phyloP scores from a whole-genome alignment of 1,140 invertebrate species.

The Caerostris darwini region DNA sequence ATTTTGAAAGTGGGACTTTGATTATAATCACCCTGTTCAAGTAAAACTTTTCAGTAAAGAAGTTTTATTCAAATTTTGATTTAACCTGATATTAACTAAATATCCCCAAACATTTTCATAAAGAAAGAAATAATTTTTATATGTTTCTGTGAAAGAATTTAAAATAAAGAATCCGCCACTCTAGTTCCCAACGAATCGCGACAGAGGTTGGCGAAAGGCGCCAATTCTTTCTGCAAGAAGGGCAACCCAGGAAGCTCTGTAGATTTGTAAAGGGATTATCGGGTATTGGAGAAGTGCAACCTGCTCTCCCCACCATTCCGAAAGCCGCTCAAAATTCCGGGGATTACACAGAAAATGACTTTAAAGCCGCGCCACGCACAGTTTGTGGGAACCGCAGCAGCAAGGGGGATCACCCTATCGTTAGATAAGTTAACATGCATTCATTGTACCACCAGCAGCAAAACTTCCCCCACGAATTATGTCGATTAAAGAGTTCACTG shows the following conservation, averaged over 20 bases:
- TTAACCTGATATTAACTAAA: too few species aligned
- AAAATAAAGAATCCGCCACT: too few species aligned
- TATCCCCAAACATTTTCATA: too few species aligned
- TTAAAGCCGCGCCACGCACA: constrained; percentile 62
- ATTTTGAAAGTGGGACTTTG: too few species aligned
- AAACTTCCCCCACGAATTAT: background rate
- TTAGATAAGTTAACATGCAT: constrained; percentile 52
- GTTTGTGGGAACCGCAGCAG: background rate
- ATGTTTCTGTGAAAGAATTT: too few species aligned
- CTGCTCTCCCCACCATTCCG: constrained; percentile 12
- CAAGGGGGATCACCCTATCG: background rate
- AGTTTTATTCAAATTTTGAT: too few species aligned
- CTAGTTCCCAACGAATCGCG: too few species aligned
- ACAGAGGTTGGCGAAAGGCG: background rate
- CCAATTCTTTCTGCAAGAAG: background rate
- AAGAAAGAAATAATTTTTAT: too few species aligned
- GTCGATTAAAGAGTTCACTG: background rate
- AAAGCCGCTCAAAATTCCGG: constrained; percentile 67
- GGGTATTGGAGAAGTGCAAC: background rate
- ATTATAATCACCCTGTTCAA: too few species aligned
- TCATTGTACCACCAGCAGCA: background rate
- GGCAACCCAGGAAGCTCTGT: constrained; percentile 31
- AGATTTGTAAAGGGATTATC: constrained; percentile 72
- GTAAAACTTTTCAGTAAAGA: too few species aligned
- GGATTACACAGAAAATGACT: constrained; percentile 73